phyloP scores from a whole-genome alignment of 2,888 invertebrate genomes.

The Molorchus minor region DNA sequence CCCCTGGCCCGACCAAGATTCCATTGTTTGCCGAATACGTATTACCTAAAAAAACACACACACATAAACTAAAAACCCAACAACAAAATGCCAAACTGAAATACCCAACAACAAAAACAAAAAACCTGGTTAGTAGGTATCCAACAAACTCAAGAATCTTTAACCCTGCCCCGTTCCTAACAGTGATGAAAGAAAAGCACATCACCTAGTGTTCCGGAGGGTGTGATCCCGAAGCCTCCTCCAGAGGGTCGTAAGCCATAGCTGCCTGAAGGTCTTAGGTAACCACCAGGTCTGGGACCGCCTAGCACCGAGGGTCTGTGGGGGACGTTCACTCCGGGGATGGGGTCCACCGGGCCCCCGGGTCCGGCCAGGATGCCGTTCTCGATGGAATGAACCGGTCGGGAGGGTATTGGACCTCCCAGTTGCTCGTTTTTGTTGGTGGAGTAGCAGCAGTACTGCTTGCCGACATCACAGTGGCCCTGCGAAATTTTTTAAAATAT shows the following conservation, averaged over 20 bases:
- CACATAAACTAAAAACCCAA: too few relatives aligned
- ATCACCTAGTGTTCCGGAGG: slow-evolving; percentile 3
- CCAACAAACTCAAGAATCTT: too few relatives aligned
- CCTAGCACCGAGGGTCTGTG: slow-evolving; percentile 55
- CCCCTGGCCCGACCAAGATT: slow-evolving; percentile 54
- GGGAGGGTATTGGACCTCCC: slow-evolving; percentile 54
- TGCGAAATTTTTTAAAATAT: too few relatives aligned
- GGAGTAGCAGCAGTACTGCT: slow-evolving; percentile 73
- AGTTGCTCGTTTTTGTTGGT: slow-evolving; percentile 47
- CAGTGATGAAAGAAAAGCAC: background rate
- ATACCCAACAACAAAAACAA: too few relatives aligned
- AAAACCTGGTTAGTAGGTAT: too few relatives aligned
- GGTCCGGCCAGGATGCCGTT: slow-evolving; percentile 63
- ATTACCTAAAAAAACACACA: slow-evolving; percentile 17
- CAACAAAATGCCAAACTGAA: too few relatives aligned
- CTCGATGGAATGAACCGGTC: slow-evolving; percentile 57
- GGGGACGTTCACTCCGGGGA: slow-evolving; percentile 29
- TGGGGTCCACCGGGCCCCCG: slow-evolving; percentile 55
- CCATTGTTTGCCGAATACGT: slow-evolving; percentile 47
- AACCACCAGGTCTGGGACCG: slow-evolving; percentile 58
- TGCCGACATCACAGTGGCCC: slow-evolving; percentile 72
- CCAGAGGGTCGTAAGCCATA: slow-evolving; percentile 32
- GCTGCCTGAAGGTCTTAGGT: slow-evolving; percentile 37
- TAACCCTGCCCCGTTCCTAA: too few relatives aligned
- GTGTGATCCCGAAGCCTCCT: slow-evolving; percentile 22